These are phyloP conservation scores for Notamacropus eugenii DNA, from an alignment of 2,797 vertebrate genomes.

Conservation along the genomic window DNA sequence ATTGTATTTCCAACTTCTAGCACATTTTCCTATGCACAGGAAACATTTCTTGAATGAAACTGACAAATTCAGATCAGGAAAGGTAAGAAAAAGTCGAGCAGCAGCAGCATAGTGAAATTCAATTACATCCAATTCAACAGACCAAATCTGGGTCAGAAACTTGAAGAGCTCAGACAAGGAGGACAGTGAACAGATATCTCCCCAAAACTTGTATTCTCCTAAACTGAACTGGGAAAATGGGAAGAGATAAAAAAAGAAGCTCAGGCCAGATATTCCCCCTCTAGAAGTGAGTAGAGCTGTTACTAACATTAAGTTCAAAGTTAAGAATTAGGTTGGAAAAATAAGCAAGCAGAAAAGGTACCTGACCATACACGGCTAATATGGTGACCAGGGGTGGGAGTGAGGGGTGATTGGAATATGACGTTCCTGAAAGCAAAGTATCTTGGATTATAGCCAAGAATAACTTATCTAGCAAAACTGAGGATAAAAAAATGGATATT, in stretches of 20 bases:
- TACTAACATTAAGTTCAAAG: not conserved
- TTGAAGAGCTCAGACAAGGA: not conserved
- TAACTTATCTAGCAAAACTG: not conserved
- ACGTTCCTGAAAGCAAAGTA: not conserved
- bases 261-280: not conserved
- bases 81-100: not conserved
- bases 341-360: not conserved
- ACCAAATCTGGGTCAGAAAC: not conserved
- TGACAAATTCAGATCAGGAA: not conserved
- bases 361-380: not conserved
- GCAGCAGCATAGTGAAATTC: not conserved
- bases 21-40: not conserved
- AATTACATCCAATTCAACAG: not conserved
- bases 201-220: not conserved
- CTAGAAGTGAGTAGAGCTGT: not conserved
- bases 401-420: not conserved
- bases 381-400: not conserved
- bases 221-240: not conserved
- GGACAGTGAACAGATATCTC: not conserved
- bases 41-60: constrained; percentile 20
- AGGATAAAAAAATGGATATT: not conserved
- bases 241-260: not conserved
- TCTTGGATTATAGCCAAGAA: not conserved
- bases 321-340: not conserved
- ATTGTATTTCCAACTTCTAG: not conserved